Conservation (phyloP, 2,113 vertebrate species). For the Reinhardtius hippoglossoides region DNA sequence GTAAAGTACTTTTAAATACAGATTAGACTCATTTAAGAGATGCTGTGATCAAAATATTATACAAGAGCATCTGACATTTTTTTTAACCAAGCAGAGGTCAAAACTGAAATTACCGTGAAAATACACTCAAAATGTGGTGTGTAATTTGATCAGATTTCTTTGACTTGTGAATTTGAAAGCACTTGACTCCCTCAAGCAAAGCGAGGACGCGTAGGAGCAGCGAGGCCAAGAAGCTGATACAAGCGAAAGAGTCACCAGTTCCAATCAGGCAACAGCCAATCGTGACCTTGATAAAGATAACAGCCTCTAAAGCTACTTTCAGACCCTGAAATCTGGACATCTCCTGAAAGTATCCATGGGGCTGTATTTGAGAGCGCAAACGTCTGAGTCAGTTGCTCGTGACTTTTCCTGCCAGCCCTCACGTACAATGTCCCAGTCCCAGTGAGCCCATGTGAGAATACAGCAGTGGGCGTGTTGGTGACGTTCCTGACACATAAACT, state of each 20-base stretch:
- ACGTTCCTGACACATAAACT: too few relatives aligned
- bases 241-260: neutral
- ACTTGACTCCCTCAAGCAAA: neutral
- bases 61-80: neutral
- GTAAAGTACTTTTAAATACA: constrained; percentile 29
- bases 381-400: too few relatives aligned
- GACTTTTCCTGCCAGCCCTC: too few relatives aligned
- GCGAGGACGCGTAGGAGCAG: neutral
- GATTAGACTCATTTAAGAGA: constrained; percentile 40
- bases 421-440: too few relatives aligned
- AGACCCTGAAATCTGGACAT: neutral
- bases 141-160: neutral
- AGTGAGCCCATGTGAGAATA: too few relatives aligned
- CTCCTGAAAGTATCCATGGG: too few relatives aligned
- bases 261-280: neutral
- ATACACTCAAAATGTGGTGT: neutral
- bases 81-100: neutral
- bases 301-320: neutral
- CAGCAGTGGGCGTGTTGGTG: too few relatives aligned
- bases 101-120: neutral
- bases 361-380: too few relatives aligned
- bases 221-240: neutral
- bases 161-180: neutral
- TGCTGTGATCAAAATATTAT: neutral
- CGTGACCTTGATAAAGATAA: neutral